Evolutionary conservation across 1,140 invertebrate genomes (phyloP), one percentile per base, ranked within the genome.

Genomic region (Eciton burchellii): DNA sequence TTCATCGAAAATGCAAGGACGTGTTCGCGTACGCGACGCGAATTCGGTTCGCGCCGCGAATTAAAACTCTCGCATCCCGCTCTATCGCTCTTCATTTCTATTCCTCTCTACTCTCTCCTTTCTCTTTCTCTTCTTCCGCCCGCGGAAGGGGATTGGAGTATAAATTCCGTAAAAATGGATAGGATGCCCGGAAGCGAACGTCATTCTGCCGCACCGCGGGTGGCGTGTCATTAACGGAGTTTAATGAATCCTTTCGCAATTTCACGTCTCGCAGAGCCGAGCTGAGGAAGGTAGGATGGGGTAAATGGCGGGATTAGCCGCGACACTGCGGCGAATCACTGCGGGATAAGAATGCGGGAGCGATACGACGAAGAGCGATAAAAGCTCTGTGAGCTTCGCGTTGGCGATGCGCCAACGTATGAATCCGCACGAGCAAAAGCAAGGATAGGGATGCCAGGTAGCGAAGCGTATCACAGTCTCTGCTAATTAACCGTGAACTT

Each of bases 241-340:
- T 47, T 76, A 76, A 76, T 76, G 60, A 76, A 65, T 76, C 29
- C 60, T 49, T 63, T 76, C 19, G 60, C 19, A 52, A 65, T 65
- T 65, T 63, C 45, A 26, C 29, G 45, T 35, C 24, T 12, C 29
- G 21, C 29, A n/a, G n/a, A n/a, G n/a, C n/a, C n/a, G n/a, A n/a
- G n/a, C n/a, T n/a, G n/a, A n/a, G n/a, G n/a, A n/a, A n/a, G n/a
- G n/a, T n/a, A n/a, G n/a, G n/a, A n/a, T n/a, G 45, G 45, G 35
- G 57, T 35, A 62, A 63, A 76, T 43, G 21, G 60, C 19, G 16
- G 19, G 60, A 73, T 70, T 73, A 73, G n/a, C 24, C 19, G 21
- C 3, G 41, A 21, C 12, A 47, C 41, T 47, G 47, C 12, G 43
- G 19, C 29, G 45, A 19, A 76, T 76, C 65, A 76, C 43, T 5